Conservation (phyloP, 2,888 invertebrate species). For the Nymphalis urticae region DNA sequence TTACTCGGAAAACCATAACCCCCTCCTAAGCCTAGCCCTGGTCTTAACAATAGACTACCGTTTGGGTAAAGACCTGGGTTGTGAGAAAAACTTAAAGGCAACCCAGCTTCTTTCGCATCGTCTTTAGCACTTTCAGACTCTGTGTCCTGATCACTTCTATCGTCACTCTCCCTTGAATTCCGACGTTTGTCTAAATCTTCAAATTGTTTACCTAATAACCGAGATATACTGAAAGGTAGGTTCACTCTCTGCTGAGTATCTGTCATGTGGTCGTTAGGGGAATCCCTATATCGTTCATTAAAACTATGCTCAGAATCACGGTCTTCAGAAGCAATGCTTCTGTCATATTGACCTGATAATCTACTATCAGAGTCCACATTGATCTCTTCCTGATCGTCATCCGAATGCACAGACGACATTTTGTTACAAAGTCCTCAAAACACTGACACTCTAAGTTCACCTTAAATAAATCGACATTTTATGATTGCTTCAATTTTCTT, state of each 20-base stretch:
- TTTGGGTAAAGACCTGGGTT: conserved; percentile 69
- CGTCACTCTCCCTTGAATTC: conserved; percentile 76
- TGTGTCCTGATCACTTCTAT: conserved; percentile 76
- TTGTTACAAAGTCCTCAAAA: conserved; percentile 43
- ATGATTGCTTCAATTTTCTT: conserved; percentile 34
- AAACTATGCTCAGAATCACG: conserved; percentile 80
- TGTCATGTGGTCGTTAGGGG: conserved; percentile 76
- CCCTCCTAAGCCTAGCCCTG: conserved; percentile 73
- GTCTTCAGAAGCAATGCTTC: conserved; percentile 80
- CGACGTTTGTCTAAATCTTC: conserved; percentile 82
- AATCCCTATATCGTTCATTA: conserved; percentile 73
- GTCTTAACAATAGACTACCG: conserved; percentile 68
- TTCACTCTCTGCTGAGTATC: conserved; percentile 79
- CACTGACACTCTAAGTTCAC: conserved; percentile 58
- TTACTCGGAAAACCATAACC: conserved; percentile 82
- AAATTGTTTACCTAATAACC: conserved; percentile 88
- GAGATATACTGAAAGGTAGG: conserved; percentile 90
- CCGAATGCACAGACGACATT: conserved; percentile 80
- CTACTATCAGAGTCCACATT: conserved; percentile 85
- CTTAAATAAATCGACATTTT: conserved; percentile 45
- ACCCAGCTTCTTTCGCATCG: conserved; percentile 64
- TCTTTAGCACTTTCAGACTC: conserved; percentile 78
- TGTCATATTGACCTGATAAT: conserved; percentile 77
- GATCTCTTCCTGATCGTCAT: conserved; percentile 85
- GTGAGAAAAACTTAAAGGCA: conserved; percentile 71